Percentiles rank a stretch among this genome's conserved stretches.
Conservation (phyloP, 1,140 invertebrate species). For the Lamellibrachia luymesi region DNA sequence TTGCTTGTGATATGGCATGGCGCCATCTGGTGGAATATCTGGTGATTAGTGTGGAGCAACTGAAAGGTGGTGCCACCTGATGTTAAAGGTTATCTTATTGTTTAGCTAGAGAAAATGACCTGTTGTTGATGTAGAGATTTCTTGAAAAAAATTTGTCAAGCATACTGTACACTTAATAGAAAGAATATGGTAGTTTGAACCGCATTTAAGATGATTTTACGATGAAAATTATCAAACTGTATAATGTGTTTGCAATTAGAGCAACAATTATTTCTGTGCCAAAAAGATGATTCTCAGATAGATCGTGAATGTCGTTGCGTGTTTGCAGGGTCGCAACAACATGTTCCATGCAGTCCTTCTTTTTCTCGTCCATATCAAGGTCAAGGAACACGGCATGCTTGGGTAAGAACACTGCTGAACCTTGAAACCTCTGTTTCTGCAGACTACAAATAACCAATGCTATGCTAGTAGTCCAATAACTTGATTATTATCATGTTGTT, state of each 20-base stretch:
- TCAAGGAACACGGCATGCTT: slow-evolving; percentile 73
- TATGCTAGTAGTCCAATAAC: not conserved
- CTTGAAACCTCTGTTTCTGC: not conserved
- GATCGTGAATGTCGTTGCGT: not conserved
- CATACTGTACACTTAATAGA: too few species aligned
- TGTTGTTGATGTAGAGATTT: too few species aligned
- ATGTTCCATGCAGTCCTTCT: slow-evolving; percentile 76
- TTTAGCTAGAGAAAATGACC: too few species aligned
- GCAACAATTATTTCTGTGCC: not conserved
- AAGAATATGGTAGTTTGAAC: too few species aligned
- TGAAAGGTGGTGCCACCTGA: too few species aligned
- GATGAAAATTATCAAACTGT: too few species aligned
- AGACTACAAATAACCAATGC: not conserved
- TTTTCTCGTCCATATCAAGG: slow-evolving; percentile 75
- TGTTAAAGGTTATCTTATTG: too few species aligned
- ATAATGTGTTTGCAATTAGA: not conserved
- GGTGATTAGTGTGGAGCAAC: too few species aligned
- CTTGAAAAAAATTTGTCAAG: too few species aligned
- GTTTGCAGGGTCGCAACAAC: slow-evolving; percentile 76
- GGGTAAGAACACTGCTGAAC: slow-evolving; percentile 51
- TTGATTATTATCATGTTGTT: not conserved
- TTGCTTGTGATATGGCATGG: too few species aligned
- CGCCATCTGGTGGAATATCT: too few species aligned
- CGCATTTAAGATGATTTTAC: too few species aligned
- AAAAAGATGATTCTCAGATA: slow-evolving; percentile 16